phyloP scores from a whole-genome alignment of 2,888 invertebrate species.

The Drosophila falleni region DNA sequence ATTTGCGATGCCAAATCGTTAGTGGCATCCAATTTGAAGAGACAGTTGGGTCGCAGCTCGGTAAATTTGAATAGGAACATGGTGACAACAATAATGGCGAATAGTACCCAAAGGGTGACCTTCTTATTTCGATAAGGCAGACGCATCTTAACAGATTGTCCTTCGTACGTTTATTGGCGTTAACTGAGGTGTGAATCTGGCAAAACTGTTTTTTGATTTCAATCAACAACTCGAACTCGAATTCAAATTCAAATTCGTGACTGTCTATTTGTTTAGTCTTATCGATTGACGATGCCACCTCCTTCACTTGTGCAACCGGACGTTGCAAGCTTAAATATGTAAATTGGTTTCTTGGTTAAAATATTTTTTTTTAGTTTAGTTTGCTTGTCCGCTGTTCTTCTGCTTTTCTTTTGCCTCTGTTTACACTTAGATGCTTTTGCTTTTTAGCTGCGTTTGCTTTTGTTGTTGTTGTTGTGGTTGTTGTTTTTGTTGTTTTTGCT shows the following conservation, averaged over 20 bases:
- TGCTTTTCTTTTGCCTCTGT: conserved; percentile 15
- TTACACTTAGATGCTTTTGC: conserved; percentile 41
- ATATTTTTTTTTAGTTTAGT: too few relatives aligned
- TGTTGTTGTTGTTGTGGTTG: conserved; percentile 18
- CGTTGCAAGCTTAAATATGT: conserved; percentile 67
- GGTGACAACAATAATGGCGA: conserved; percentile 84
- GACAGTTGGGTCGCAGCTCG: conserved; percentile 85
- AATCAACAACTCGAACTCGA: background rate
- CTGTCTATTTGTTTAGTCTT: conserved; percentile 42
- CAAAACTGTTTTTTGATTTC: conserved; percentile 43
- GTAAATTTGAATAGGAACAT: conserved; percentile 85
- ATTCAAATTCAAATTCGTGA: conserved; percentile 14
- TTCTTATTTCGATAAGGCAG: conserved; percentile 85
- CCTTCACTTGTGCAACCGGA: background rate
- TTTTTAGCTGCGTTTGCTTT: conserved; percentile 14
- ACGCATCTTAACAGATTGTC: conserved; percentile 78
- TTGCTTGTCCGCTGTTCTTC: conserved; percentile 5
- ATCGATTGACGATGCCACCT: conserved; percentile 28
- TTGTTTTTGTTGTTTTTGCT: conserved; percentile 48
- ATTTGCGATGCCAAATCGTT: conserved; percentile 79
- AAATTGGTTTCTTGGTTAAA: conserved; percentile 69
- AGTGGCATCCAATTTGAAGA: conserved; percentile 82
- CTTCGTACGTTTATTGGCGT: background rate
- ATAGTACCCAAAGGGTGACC: conserved; percentile 84
- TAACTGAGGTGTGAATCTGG: conserved; percentile 32